phyloP scores from a whole-genome alignment of 1,140 invertebrate genomes.

The Drosophila kurseongensis region DNA sequence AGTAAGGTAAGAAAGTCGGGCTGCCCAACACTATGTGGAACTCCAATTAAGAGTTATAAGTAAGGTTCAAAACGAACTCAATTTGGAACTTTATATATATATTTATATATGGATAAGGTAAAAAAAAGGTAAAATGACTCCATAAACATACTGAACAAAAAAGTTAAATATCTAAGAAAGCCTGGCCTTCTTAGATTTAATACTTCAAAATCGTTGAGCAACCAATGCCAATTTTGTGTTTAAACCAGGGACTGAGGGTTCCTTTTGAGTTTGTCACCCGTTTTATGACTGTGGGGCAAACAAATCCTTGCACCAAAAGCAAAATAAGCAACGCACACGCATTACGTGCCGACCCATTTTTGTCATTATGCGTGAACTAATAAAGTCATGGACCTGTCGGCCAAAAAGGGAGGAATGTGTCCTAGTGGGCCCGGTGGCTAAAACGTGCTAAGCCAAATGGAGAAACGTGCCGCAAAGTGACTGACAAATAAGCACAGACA shows the following conservation, averaged over 20 bases:
- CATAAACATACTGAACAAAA: background rate
- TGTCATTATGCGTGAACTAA: slow-evolving; percentile 81
- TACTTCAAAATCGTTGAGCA: background rate
- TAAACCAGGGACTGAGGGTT: background rate
- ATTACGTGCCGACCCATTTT: slow-evolving; percentile 78
- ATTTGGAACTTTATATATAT: too few species aligned
- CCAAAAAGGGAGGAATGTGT: slow-evolving; percentile 13
- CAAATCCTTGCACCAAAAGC: slow-evolving; percentile 70
- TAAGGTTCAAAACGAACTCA: too few species aligned
- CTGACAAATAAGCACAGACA: slow-evolving; percentile 30
- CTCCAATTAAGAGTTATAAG: too few species aligned
- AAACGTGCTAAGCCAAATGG: slow-evolving; percentile 73
- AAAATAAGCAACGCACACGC: slow-evolving; percentile 73
- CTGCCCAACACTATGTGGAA: too few species aligned
- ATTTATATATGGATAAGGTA: too few species aligned
- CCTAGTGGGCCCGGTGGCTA: slow-evolving; percentile 41
- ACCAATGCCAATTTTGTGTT: background rate
- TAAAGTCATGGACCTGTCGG: slow-evolving; percentile 65
- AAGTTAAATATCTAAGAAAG: background rate
- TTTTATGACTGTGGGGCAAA: slow-evolving; percentile 66
- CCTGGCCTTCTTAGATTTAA: background rate
- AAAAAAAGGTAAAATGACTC: background rate
- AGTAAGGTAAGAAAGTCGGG: too few species aligned
- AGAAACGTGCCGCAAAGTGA: slow-evolving; percentile 38
- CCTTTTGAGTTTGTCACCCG: slow-evolving; percentile 30